These are phyloP conservation scores for Drosophila elegans DNA, from an alignment of 1,140 invertebrate genomes.

Conservation along the genomic window DNA sequence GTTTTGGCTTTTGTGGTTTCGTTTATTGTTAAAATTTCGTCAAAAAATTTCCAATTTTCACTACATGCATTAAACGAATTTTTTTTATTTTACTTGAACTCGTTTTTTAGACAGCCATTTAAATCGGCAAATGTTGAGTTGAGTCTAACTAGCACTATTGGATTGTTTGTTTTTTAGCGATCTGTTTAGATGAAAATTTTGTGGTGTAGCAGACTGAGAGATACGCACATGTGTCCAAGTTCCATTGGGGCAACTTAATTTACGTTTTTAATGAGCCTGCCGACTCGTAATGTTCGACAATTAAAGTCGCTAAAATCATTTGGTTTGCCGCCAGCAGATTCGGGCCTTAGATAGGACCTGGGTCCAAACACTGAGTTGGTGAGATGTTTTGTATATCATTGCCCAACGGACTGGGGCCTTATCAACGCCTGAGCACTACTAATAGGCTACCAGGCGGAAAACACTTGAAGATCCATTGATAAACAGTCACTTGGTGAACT, in stretches of 20 bases:
- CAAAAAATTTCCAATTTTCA: slow-evolving; percentile 74
- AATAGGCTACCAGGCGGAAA: slow-evolving; percentile 44
- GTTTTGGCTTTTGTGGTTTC: slow-evolving; percentile 84
- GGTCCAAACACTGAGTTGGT: slow-evolving; percentile 33
- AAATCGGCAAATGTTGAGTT: slow-evolving; percentile 62
- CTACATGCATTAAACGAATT: slow-evolving; percentile 76
- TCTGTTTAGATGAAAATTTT: slow-evolving; percentile 78
- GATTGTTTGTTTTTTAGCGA: slow-evolving; percentile 56
- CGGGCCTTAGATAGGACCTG: slow-evolving; percentile 23
- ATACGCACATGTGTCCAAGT: slow-evolving; percentile 45
- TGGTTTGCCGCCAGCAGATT: slow-evolving; percentile 1
- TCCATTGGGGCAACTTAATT: slow-evolving; percentile 77
- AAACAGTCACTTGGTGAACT: slow-evolving; percentile 33
- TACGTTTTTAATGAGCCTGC: slow-evolving; percentile 79
- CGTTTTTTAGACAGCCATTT: slow-evolving; percentile 63
- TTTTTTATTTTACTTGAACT: slow-evolving; percentile 23
- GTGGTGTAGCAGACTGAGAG: slow-evolving; percentile 54
- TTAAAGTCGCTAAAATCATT: slow-evolving; percentile 63
- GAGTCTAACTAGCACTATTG: slow-evolving; percentile 48
- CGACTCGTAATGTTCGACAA: slow-evolving; percentile 74
- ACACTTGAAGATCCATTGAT: slow-evolving; percentile 64
- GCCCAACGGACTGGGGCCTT: slow-evolving; percentile 32
- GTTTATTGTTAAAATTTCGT: slow-evolving; percentile 82
- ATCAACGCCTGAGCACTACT: slow-evolving; percentile 76
- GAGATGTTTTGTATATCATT: slow-evolving; percentile 28